These are phyloP conservation scores for Xanthorhoe spadicearia DNA, from an alignment of 2,888 invertebrate genomes.

Conservation along the genomic window DNA sequence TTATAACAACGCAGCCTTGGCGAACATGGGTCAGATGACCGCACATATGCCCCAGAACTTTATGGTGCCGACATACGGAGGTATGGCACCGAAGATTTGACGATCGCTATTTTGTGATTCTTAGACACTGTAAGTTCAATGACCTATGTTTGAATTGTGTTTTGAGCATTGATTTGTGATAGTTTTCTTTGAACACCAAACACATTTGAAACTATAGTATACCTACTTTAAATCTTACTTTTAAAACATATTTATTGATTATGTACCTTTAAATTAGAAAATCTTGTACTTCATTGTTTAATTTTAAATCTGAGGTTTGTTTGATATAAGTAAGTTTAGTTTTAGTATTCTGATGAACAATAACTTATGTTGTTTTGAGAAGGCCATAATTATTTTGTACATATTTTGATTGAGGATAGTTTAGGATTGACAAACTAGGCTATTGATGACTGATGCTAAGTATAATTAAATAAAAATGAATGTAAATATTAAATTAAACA, in stretches of 20 bases:
- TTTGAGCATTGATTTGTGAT: too few relatives aligned
- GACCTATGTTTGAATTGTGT: too few relatives aligned
- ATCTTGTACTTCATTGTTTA: too few relatives aligned
- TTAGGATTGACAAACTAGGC: slow-evolving; percentile 3
- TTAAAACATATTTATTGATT: too few relatives aligned
- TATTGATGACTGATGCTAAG: slow-evolving; percentile 4
- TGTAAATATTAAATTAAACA: slow-evolving; percentile 52
- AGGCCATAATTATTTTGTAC: slow-evolving; percentile 4
- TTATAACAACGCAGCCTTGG: slow-evolving; percentile 57
- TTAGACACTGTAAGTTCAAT: background rate
- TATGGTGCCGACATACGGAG: slow-evolving; percentile 64
- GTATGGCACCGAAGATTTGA: slow-evolving; percentile 67
- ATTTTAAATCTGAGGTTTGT: too few relatives aligned
- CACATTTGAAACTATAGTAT: too few relatives aligned
- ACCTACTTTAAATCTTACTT: too few relatives aligned
- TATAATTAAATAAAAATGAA: slow-evolving; percentile 1
- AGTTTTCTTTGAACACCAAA: too few relatives aligned
- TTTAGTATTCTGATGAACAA: too few relatives aligned
- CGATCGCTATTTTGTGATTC: slow-evolving; percentile 16
- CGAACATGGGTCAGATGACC: slow-evolving; percentile 57
- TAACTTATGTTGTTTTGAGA: background rate
- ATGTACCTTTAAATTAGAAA: too few relatives aligned
- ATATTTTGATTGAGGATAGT: slow-evolving; percentile 1
- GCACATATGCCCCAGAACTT: slow-evolving; percentile 61
- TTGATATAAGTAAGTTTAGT: too few relatives aligned